phyloP scores from a whole-genome alignment of 1,140 invertebrate species.

The Pteromalus puparum region DNA sequence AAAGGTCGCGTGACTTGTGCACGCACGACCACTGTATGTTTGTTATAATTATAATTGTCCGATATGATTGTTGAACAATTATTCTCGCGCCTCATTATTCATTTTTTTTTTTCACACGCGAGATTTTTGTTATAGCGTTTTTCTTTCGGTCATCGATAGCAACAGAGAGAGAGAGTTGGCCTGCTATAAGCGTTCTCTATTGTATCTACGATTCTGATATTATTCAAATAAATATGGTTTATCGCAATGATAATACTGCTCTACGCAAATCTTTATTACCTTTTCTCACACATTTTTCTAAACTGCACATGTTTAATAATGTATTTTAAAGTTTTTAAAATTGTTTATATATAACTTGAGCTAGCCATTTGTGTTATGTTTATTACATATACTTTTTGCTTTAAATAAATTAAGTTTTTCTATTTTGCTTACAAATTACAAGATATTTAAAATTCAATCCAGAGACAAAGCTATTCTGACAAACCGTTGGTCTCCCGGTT shows the following conservation, averaged over 20 bases:
- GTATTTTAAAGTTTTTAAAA: no score
- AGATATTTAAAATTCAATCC: no score
- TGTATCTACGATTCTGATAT: slow-evolving; percentile 68
- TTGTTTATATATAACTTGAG: no score
- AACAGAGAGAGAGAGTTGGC: slow-evolving; percentile 57
- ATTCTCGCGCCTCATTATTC: slow-evolving; percentile 35
- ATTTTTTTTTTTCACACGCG: slow-evolving; percentile 17
- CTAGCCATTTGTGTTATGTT: no score
- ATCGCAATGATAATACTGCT: slow-evolving; percentile 37
- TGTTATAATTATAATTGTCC: slow-evolving; percentile 35
- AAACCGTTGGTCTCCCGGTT: no score
- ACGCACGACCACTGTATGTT: slow-evolving; percentile 51
- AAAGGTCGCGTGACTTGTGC: slow-evolving; percentile 52
- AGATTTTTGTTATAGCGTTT: slow-evolving; percentile 48
- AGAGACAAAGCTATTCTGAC: no score
- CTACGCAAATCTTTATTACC: not conserved
- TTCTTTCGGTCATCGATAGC: slow-evolving; percentile 34
- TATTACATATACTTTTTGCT: no score
- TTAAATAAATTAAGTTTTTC: no score
- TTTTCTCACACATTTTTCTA: not conserved
- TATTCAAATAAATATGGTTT: slow-evolving; percentile 68
- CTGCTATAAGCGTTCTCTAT: slow-evolving; percentile 67
- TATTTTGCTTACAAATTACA: no score
- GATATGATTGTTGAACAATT: slow-evolving; percentile 32
- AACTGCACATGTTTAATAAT: no score